A percentile compares a stretch with the other conserved stretches of the same genome.
Conservation (phyloP, 2,888 invertebrate species). For the Drosophila meridiana region DNA sequence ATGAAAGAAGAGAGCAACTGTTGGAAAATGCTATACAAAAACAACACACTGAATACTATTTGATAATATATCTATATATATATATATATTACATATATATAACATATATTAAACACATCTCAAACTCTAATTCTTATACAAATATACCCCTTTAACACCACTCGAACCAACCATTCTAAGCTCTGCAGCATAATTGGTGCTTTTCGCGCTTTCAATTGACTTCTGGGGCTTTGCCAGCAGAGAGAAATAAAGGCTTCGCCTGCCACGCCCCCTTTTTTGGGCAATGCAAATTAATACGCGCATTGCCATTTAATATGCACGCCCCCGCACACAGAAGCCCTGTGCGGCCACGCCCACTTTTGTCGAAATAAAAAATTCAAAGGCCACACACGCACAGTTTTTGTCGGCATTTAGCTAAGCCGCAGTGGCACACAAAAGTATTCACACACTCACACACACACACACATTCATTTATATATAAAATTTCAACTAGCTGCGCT, state of each 20-base stretch:
- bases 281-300: slow-evolving; percentile 44
- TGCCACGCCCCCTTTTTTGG: slow-evolving; percentile 28
- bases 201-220: slow-evolving; percentile 34
- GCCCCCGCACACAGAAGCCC: slow-evolving; percentile 25
- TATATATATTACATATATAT: no score
- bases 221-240: slow-evolving; percentile 26
- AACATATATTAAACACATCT: not conserved
- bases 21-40: no score
- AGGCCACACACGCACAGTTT: slow-evolving; percentile 9
- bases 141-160: not conserved
- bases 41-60: no score
- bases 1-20: not conserved
- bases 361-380: slow-evolving; percentile 15
- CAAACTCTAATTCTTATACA: no score
- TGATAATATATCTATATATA: no score
- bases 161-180: not conserved
- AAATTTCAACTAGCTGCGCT: slow-evolving; percentile 45
- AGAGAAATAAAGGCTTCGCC: not conserved
- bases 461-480: slow-evolving; percentile 5
- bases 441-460: slow-evolving; percentile 4
- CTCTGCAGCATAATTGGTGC: slow-evolving; percentile 7
- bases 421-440: slow-evolving; percentile 9
- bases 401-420: slow-evolving; percentile 22
- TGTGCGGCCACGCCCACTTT: slow-evolving; percentile 16
- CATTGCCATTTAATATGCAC: slow-evolving; percentile 37